These are phyloP conservation scores for Tetropium fuscum DNA, from an alignment of 2,888 invertebrate genomes.

Conservation along the genomic window DNA sequence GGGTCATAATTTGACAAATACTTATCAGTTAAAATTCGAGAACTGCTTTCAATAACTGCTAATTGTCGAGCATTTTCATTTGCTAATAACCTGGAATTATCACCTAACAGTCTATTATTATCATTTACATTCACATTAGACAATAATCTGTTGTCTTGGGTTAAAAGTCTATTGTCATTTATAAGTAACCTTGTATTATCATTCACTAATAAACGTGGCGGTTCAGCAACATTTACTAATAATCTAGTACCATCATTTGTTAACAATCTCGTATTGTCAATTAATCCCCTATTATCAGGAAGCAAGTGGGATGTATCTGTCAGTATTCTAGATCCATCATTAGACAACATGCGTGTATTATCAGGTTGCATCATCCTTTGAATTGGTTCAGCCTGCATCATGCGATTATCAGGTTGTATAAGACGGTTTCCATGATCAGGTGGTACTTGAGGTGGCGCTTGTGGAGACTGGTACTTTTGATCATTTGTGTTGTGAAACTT, in stretches of 20 bases:
- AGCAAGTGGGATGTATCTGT: constrained; percentile 55
- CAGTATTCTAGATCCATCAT: constrained; percentile 52
- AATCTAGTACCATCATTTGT: constrained; percentile 56
- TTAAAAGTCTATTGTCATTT: constrained; percentile 57
- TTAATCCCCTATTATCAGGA: constrained; percentile 45
- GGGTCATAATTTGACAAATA: constrained; percentile 65
- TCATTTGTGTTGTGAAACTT: constrained; percentile 47
- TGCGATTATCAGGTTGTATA: constrained; percentile 57
- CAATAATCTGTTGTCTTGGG: constrained; percentile 58
- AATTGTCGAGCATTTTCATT: constrained; percentile 52
- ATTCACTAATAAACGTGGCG: constrained; percentile 58
- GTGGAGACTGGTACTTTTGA: constrained; percentile 35
- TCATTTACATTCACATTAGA: constrained; percentile 55
- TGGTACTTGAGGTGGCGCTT: constrained; percentile 40
- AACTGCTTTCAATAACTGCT: constrained; percentile 59
- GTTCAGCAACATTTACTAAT: constrained; percentile 60
- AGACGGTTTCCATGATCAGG: constrained; percentile 52
- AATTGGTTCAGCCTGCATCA: constrained; percentile 57
- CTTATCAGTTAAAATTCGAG: constrained; percentile 63
- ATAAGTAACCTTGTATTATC: constrained; percentile 58
- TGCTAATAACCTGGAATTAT: constrained; percentile 44
- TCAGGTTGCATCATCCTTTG: constrained; percentile 56
- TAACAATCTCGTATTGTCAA: constrained; percentile 44
- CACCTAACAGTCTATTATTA: constrained; percentile 51
- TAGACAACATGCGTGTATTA: constrained; percentile 46